Evolutionary conservation across 2,888 invertebrate species (phyloP).

Genomic region (Gastrophysa polygoni): DNA sequence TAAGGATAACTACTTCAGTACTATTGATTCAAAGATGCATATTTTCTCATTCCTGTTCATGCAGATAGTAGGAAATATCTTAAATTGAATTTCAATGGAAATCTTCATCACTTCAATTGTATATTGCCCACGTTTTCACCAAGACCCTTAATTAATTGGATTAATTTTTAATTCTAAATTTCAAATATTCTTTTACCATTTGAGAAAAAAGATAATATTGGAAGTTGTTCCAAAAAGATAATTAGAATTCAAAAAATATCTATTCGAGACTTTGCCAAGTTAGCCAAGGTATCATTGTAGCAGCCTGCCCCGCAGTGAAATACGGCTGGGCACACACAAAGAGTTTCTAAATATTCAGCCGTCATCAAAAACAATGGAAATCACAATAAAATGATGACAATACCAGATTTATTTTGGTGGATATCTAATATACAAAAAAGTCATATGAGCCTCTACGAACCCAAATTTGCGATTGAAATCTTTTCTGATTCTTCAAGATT

Average conservation of each 20-base stretch:
- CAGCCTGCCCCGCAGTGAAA: slow-evolving; percentile 7
- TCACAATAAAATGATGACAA: background rate
- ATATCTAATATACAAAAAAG: background rate
- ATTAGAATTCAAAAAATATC: too few relatives aligned
- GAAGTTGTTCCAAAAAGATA: too few relatives aligned
- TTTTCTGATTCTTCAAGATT: slow-evolving; percentile 3
- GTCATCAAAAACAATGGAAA: background rate
- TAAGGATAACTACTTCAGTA: background rate
- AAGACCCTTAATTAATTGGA: too few relatives aligned
- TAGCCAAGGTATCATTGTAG: background rate
- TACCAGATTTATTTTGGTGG: background rate
- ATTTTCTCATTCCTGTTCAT: slow-evolving; percentile 1
- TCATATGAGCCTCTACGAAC: background rate
- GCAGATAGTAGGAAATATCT: background rate
- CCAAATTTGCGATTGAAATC: slow-evolving; percentile 3
- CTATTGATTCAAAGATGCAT: slow-evolving; percentile 5
- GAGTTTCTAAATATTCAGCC: slow-evolving; percentile 3
- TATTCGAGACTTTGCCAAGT: slow-evolving; percentile 3
- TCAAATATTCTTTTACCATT: too few relatives aligned
- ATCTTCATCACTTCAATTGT: too few relatives aligned
- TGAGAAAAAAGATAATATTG: too few relatives aligned
- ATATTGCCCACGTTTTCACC: too few relatives aligned
- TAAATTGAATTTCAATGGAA: background rate
- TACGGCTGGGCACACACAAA: slow-evolving; percentile 7
- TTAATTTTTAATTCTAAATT: too few relatives aligned